A percentile compares a stretch with the other conserved stretches of the same genome.
Conservation (phyloP, 2,797 vertebrate species). For the Trematomus bernacchii region DNA sequence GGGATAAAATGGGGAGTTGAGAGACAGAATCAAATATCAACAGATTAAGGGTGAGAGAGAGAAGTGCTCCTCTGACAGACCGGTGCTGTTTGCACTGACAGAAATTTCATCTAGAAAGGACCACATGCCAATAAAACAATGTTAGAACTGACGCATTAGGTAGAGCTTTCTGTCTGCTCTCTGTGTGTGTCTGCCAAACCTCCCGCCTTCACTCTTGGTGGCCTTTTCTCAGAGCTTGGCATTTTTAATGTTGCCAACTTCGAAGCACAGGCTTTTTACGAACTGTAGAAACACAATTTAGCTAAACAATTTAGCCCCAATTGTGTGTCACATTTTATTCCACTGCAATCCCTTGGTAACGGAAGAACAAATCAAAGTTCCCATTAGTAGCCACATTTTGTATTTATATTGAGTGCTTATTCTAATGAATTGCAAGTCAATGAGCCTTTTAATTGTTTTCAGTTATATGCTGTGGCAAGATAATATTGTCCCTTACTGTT, state of each 20-base stretch:
- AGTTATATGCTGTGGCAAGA: constrained; percentile 37
- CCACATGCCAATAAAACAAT: constrained; percentile 64
- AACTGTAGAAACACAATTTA: constrained; percentile 52
- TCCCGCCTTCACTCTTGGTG: constrained; percentile 58
- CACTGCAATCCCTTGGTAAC: constrained; percentile 16
- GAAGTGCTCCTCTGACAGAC: constrained; percentile 33
- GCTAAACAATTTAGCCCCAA: constrained; percentile 58
- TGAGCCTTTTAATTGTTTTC: constrained; percentile 71
- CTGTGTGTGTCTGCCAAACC: constrained; percentile 60
- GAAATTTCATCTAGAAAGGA: constrained; percentile 62
- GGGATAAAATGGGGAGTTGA: constrained; percentile 25
- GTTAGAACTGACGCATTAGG: constrained; percentile 62
- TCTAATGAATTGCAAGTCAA: constrained; percentile 62
- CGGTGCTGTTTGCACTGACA: constrained; percentile 41
- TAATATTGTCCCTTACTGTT: constrained; percentile 28
- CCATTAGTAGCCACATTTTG: constrained; percentile 41
- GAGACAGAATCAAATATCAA: constrained; percentile 37
- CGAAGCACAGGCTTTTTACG: constrained; percentile 27
- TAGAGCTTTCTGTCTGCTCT: constrained; percentile 68
- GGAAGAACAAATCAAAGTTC: constrained; percentile 21
- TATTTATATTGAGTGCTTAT: constrained; percentile 60
- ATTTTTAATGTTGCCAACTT: constrained; percentile 57
- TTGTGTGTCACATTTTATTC: constrained; percentile 40
- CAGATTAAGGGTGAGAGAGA: background rate
- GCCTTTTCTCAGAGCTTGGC: constrained; percentile 51